A percentile compares a stretch with the other conserved stretches of the same genome.
Evolutionary conservation across 2,888 invertebrate genomes (phyloP).

Genomic region (Eulithis testata): DNA sequence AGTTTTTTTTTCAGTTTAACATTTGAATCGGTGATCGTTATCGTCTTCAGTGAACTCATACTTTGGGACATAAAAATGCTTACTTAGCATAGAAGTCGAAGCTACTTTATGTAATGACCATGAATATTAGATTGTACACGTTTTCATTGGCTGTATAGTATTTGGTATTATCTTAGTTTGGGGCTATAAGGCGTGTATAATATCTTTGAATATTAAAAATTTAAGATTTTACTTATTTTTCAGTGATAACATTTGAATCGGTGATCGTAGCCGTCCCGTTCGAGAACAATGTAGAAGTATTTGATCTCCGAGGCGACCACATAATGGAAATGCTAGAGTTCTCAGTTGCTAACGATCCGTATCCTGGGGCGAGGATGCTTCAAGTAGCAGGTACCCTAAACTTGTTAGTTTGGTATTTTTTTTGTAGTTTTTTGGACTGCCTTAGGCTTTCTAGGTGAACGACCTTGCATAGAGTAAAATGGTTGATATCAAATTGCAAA

Average conservation of each 20-base stretch:
- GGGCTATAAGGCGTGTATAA: too few relatives aligned
- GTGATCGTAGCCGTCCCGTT: constrained; percentile 90
- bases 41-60: too few relatives aligned
- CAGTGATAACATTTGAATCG: constrained; percentile 89
- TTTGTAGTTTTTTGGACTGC: neutral
- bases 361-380: constrained; percentile 78
- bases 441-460: too few relatives aligned
- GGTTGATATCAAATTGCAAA: too few relatives aligned
- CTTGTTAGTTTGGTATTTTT: neutral
- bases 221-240: constrained; percentile 26
- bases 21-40: constrained; percentile 87
- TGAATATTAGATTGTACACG: too few relatives aligned
- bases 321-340: constrained; percentile 86
- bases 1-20: constrained; percentile 86
- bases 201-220: neutral
- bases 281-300: constrained; percentile 89
- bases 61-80: too few relatives aligned
- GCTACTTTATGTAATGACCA: too few relatives aligned
- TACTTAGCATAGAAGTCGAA: too few relatives aligned
- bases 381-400: constrained; percentile 84
- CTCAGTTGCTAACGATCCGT: constrained; percentile 74
- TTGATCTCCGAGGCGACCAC: constrained; percentile 88
- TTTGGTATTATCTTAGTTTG: too few relatives aligned
- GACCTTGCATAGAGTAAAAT: too few relatives aligned
- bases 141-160: too few relatives aligned